Percentiles rank a stretch among this genome's conserved stretches.
phyloP scores from a whole-genome alignment of 2,113 vertebrate species.

The Colossoma macropomum region DNA sequence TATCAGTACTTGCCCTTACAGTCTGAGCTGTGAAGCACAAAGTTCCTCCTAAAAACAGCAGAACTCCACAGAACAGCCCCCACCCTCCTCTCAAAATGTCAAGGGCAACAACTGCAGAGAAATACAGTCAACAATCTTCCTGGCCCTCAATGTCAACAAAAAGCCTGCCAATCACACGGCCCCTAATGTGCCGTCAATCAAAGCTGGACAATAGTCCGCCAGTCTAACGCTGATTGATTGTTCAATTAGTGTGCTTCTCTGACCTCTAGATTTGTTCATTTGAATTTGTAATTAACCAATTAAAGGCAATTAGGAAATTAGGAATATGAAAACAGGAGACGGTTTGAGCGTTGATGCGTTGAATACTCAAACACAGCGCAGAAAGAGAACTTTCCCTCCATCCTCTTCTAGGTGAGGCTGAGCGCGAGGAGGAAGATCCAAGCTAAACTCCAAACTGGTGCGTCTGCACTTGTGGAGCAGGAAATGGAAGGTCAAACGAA shows the following conservation, averaged over 20 bases:
- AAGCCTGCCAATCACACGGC: constrained; percentile 63
- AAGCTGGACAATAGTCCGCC: constrained; percentile 65
- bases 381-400: constrained; percentile 23
- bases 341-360: constrained; percentile 67
- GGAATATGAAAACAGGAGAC: constrained; percentile 78
- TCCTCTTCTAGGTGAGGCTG: constrained; percentile 16
- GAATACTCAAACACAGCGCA: constrained; percentile 65
- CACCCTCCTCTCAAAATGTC: constrained; percentile 21
- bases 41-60: background rate
- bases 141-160: constrained; percentile 73
- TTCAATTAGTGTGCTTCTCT: constrained; percentile 78
- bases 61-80: constrained; percentile 1
- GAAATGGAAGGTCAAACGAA: constrained; percentile 76
- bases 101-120: constrained; percentile 59
- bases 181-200: constrained; percentile 80
- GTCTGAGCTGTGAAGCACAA: too few relatives aligned
- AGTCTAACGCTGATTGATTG: constrained; percentile 78
- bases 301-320: constrained; percentile 81
- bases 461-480: constrained; percentile 71
- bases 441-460: constrained; percentile 72
- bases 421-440: constrained; percentile 2
- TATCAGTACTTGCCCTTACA: background rate
- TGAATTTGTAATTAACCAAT: constrained; percentile 83
- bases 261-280: constrained; percentile 83
- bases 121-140: constrained; percentile 55